phyloP scores from a whole-genome alignment of 2,113 vertebrate genomes.

The Alligator sinensis region DNA sequence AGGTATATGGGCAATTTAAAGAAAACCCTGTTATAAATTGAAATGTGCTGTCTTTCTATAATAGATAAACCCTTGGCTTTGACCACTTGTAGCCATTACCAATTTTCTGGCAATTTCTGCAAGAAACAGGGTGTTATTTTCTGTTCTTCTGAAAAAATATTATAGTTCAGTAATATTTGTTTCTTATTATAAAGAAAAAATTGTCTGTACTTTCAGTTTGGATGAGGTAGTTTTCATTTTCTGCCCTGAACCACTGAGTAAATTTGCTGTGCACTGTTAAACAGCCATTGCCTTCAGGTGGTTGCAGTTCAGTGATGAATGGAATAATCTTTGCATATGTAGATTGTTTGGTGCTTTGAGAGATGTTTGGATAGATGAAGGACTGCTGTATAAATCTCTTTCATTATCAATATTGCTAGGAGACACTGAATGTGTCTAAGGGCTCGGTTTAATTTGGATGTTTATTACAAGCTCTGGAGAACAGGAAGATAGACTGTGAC shows the following conservation, averaged over 20 bases:
- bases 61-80: background rate
- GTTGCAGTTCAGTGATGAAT: background rate
- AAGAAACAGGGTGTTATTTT: background rate
- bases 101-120: background rate
- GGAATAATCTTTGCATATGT: background rate
- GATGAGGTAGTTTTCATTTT: background rate
- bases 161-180: background rate
- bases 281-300: background rate
- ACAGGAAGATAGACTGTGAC: background rate
- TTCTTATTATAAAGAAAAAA: background rate
- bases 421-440: background rate
- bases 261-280: rapidly evolving
- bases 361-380: conserved; percentile 2
- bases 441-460: conserved; percentile 29
- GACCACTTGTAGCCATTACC: background rate
- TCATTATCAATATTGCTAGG: conserved; percentile 26
- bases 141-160: background rate
- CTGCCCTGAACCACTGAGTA: background rate
- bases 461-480: conserved; percentile 1
- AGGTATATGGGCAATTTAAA: background rate
- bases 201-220: background rate
- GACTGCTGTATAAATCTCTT: background rate
- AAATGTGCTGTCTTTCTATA: background rate
- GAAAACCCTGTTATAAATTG: background rate
- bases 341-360: background rate